Conservation (phyloP, 2,797 vertebrate species). For the Calcarius lapponicus region DNA sequence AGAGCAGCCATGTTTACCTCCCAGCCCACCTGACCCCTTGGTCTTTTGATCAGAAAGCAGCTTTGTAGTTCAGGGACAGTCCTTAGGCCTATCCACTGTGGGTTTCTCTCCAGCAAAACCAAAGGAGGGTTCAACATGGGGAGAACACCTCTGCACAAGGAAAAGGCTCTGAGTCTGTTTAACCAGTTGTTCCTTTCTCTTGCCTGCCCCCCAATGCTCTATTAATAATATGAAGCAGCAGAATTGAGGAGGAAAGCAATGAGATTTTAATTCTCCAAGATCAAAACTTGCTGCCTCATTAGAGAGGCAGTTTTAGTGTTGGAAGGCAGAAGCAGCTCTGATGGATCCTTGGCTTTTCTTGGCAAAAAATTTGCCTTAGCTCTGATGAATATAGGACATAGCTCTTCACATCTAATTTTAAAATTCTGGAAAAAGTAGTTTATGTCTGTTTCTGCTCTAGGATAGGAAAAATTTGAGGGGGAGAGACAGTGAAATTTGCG, state of each 20-base stretch:
- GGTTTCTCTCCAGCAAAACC: neutral
- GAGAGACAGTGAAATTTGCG: neutral
- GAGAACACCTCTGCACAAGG: neutral
- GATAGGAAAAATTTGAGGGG: neutral
- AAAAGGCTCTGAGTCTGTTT: neutral
- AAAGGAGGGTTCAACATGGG: neutral
- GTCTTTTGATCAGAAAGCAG: neutral
- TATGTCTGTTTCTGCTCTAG: neutral
- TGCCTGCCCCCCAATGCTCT: neutral
- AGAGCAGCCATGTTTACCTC: neutral
- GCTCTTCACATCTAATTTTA: conserved; percentile 23
- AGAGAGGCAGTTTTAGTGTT: neutral
- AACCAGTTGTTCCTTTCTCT: neutral
- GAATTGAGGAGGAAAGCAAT: neutral
- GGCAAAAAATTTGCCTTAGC: neutral
- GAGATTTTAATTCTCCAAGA: neutral
- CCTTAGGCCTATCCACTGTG: neutral
- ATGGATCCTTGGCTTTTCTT: neutral
- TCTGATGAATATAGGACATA: neutral
- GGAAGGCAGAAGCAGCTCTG: neutral
- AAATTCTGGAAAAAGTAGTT: conserved; percentile 40
- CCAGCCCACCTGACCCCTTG: neutral
- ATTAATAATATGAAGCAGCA: neutral
- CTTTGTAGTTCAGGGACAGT: neutral
- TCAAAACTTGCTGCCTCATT: neutral